A percentile compares a stretch with the other conserved stretches of the same genome.
Conservation (phyloP, 2,888 invertebrate genomes). For the Beris chalybata region DNA sequence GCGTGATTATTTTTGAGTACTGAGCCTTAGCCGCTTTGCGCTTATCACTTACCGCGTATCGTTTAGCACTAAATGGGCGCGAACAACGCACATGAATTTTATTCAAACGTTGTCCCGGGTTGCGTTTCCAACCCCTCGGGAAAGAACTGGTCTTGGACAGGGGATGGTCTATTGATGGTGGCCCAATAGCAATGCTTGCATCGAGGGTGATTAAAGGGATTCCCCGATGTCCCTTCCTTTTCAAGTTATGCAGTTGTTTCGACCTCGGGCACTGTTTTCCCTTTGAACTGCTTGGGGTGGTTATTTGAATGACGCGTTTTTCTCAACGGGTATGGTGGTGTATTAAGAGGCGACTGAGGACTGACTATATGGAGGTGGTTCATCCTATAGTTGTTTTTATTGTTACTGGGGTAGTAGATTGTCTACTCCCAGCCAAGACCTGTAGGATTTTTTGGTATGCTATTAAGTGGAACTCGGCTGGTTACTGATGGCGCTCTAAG, state of each 20-base stretch:
- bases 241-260: neutral
- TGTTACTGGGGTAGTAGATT: neutral
- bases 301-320: neutral
- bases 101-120: neutral
- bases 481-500: slow-evolving; percentile 20
- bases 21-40: slow-evolving; percentile 20
- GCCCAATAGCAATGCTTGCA: slow-evolving; percentile 42
- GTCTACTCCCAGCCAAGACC: slow-evolving; percentile 9
- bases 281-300: slow-evolving; percentile 6
- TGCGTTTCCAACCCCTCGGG: slow-evolving; percentile 11
- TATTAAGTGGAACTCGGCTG: slow-evolving; percentile 26
- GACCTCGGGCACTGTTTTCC: slow-evolving; percentile 15
- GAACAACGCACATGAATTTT: slow-evolving; percentile 23
- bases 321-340: too few species aligned
- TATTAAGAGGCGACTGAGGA: neutral
- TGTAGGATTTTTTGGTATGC: slow-evolving; percentile 29
- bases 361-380: slow-evolving; percentile 7
- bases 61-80: slow-evolving; percentile 32
- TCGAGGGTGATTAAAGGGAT: slow-evolving; percentile 46
- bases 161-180: slow-evolving; percentile 47
- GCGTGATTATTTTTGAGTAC: slow-evolving; percentile 7
- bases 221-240: slow-evolving; percentile 37
- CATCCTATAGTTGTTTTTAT: neutral
- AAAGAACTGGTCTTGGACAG: slow-evolving; percentile 30
- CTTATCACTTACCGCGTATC: slow-evolving; percentile 26